These are phyloP conservation scores for Oreochromis niloticus DNA, from an alignment of 2,113 vertebrate species.

Conservation along the genomic window DNA sequence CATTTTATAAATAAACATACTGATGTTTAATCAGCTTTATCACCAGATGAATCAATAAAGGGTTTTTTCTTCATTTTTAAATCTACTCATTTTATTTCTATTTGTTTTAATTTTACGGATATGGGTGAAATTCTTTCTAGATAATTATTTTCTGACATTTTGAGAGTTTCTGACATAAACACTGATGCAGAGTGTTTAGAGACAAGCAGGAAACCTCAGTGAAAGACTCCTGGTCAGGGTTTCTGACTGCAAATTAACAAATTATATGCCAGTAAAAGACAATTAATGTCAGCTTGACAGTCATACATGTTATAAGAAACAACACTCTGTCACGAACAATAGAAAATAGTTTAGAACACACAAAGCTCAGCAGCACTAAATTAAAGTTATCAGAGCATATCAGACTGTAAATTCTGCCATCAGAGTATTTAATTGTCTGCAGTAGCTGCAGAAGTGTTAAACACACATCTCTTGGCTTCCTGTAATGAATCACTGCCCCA, in stretches of 20 bases:
- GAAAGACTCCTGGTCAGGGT: fast-evolving
- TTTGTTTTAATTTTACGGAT: not conserved
- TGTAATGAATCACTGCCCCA: not conserved
- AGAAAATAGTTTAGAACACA: not conserved
- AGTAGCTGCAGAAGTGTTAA: fast-evolving
- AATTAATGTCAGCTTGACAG: not conserved
- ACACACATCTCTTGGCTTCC: not conserved
- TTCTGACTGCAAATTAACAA: not conserved
- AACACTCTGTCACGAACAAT: fast-evolving
- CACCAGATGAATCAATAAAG: not conserved
- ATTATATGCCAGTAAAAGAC: fast-evolving
- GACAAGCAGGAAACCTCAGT: not conserved
- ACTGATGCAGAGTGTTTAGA: not conserved
- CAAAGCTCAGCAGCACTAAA: not conserved
- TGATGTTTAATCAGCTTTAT: not conserved
- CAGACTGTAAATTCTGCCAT: not conserved
- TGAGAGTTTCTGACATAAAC: fast-evolving
- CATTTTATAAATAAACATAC: not conserved
- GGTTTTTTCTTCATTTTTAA: not conserved
- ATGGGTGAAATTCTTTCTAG: not conserved
- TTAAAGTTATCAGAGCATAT: not conserved
- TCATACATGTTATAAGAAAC: not conserved
- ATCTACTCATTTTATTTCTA: not conserved
- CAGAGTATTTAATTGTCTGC: fast-evolving
- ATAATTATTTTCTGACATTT: not conserved